These are phyloP conservation scores for Agrenia bidenticulata DNA, from an alignment of 2,888 invertebrate genomes.

Conservation along the genomic window DNA sequence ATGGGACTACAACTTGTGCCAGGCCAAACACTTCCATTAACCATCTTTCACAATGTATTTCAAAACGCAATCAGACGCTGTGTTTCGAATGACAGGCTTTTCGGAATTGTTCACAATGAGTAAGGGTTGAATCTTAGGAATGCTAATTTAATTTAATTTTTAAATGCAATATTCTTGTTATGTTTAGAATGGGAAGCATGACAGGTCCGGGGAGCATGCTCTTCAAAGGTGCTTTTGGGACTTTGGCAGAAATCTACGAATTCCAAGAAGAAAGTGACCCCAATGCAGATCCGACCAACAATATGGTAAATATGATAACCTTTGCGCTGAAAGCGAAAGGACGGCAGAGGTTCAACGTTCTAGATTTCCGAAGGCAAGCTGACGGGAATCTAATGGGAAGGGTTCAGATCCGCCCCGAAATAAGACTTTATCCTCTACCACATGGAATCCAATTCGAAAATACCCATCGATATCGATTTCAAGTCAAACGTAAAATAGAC, in stretches of 20 bases:
- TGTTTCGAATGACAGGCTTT: constrained; percentile 64
- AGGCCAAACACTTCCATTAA: constrained; percentile 76
- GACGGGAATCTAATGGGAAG: constrained; percentile 61
- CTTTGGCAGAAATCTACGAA: constrained; percentile 68
- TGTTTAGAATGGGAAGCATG: constrained; percentile 28
- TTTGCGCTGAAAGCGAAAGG: constrained; percentile 68
- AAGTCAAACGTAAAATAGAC: constrained; percentile 12
- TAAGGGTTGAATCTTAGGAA: constrained; percentile 45
- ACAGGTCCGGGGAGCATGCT: constrained; percentile 32
- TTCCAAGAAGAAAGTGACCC: constrained; percentile 59
- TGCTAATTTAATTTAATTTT: no score
- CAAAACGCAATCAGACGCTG: constrained; percentile 64
- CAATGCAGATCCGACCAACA: constrained; percentile 23
- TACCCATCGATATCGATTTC: constrained; percentile 16
- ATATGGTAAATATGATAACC: no score
- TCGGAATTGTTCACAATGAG: constrained; percentile 65
- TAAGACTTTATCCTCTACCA: constrained; percentile 52
- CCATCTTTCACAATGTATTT: constrained; percentile 61
- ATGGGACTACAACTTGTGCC: constrained; percentile 70
- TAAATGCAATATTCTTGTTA: background rate
- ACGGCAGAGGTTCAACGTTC: constrained; percentile 70
- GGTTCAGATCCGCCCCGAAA: constrained; percentile 70
- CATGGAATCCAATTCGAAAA: constrained; percentile 22
- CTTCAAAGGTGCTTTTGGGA: constrained; percentile 58
- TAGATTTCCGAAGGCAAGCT: constrained; percentile 58